Evolutionary conservation across 2,888 invertebrate genomes (phyloP), one percentile per base, ranked within the genome.

Genomic region (Patella caerulea): DNA sequence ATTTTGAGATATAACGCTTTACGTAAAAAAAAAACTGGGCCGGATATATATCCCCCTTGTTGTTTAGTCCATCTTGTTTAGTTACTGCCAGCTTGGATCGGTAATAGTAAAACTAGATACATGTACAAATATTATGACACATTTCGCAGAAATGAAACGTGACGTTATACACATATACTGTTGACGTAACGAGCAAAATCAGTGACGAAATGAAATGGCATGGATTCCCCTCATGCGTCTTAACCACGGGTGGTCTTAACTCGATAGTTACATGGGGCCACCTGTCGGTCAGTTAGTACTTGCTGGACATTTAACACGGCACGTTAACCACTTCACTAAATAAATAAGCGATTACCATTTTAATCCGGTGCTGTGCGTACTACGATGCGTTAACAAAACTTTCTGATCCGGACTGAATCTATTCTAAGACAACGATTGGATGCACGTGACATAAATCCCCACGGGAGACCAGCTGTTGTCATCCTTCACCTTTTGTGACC

Each of bases 401-500:
- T 19, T 65, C 24, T 65, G 65, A 65, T 19, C 19, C 24, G 11
- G 24, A 65, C 65, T 65, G 11, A 24, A 24, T 65, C 19, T 24
- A 65, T 24, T 15, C 65, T 9, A 65, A 19, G 65, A 24, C 65
- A 11, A 12, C 65, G 19, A 65, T 65, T 65, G 65, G 24, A 24
- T 65, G 65, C 65, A 65, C 65, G 65, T 65, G 65, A 65, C 24
- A 24, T 3, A 65, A 65, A 65, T 65, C 19, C 11, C 14, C 24
- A 65, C 65, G 14, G 11, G 65, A 24, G 19, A 24, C 65, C 65
- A 65, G 65, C 19, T 65, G 65, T 65, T 65, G 24, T 24, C 24
- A 65, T 65, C 24, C 65, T 65, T 65, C 65, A 65, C 65, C 65
- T 65, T 65, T 65, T 24, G 11, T 65, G 65, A 65, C 65, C 65